Conservation (phyloP, 2,113 vertebrate genomes). For the Sterna hirundo region DNA sequence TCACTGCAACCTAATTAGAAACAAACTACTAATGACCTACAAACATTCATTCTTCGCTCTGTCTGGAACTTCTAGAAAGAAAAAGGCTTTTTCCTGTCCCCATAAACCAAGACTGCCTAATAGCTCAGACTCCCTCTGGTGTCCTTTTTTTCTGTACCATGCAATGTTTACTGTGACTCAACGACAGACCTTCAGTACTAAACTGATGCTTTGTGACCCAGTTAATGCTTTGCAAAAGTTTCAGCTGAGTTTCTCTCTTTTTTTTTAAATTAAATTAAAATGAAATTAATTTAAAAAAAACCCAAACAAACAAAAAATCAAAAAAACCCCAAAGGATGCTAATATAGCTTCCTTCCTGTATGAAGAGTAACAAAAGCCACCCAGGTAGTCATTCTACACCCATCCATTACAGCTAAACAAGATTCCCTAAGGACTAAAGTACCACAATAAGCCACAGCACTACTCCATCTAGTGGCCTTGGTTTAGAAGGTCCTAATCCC, state of each 20-base stretch:
- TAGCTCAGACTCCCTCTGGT: slow-evolving; percentile 36
- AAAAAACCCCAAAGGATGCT: background rate
- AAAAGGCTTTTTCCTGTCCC: background rate
- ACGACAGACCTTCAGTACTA: background rate
- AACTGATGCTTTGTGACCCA: background rate
- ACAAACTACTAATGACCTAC: background rate
- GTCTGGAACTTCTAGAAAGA: slow-evolving; percentile 12
- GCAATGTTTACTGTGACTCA: background rate
- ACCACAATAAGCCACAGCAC: background rate
- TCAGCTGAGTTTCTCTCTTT: background rate
- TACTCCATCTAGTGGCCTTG: slow-evolving; percentile 66
- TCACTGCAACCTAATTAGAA: slow-evolving; percentile 24
- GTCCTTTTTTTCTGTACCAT: background rate
- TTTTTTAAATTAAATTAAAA: background rate
- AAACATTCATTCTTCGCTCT: slow-evolving; percentile 21
- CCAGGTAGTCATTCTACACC: background rate
- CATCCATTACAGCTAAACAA: background rate
- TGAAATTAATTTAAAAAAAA: background rate
- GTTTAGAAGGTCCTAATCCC: background rate
- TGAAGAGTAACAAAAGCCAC: background rate
- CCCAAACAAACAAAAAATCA: no score
- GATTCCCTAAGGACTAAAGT: background rate
- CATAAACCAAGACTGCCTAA: background rate
- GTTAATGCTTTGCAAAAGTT: background rate
- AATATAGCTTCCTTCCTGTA: background rate